These are phyloP conservation scores for Bryconaethiops microstoma DNA, from an alignment of 2,797 vertebrate genomes.

Conservation along the genomic window DNA sequence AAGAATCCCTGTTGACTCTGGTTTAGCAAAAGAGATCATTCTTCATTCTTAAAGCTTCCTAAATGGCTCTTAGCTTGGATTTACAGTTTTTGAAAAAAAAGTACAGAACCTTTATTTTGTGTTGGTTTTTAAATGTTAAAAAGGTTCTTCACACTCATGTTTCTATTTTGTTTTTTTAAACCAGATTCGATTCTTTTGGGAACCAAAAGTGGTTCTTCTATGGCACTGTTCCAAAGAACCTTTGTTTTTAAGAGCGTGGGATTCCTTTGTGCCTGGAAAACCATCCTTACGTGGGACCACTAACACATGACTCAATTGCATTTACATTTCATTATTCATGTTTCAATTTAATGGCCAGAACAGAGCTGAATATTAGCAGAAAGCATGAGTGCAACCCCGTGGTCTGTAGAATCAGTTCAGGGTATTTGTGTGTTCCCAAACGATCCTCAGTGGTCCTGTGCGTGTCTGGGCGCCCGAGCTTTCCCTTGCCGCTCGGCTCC, in stretches of 20 bases:
- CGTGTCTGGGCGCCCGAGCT: slow-evolving; percentile 87
- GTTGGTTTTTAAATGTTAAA: neutral
- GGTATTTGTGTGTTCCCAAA: slow-evolving; percentile 21
- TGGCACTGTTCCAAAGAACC: neutral
- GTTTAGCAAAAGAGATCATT: neutral
- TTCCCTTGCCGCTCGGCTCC: slow-evolving; percentile 81
- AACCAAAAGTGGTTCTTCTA: neutral
- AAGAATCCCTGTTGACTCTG: neutral
- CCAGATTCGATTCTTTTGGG: neutral
- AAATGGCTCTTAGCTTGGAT: neutral
- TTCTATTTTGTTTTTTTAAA: neutral
- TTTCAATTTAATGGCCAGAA: slow-evolving; percentile 23
- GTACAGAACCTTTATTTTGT: neutral
- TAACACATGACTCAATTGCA: slow-evolving; percentile 4
- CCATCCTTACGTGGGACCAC: slow-evolving; percentile 1
- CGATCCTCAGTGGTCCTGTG: slow-evolving; percentile 77
- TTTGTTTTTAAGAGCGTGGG: neutral
- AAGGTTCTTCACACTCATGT: neutral
- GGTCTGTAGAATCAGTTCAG: slow-evolving; percentile 41
- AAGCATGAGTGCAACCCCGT: slow-evolving; percentile 24
- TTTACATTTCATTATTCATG: neutral
- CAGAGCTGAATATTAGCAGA: slow-evolving; percentile 28
- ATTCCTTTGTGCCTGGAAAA: neutral
- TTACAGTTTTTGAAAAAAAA: neutral
- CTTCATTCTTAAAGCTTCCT: neutral